Base-by-base conservation (phyloP, 2,113 vertebrate genomes). In the Typhlomys cinereus region DNA sequence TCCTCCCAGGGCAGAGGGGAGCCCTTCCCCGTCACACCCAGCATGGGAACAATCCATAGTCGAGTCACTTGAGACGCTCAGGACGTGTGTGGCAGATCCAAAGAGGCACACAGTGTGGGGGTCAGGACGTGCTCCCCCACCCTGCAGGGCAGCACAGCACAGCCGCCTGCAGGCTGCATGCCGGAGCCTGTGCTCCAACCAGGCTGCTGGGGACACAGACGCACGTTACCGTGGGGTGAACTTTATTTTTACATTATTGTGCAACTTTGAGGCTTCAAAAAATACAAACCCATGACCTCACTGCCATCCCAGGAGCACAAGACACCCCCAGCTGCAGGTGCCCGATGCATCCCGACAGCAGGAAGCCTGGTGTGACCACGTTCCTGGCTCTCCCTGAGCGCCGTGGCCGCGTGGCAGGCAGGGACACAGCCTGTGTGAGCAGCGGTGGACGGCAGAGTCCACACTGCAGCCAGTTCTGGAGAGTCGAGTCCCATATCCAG, bases 241-340 rank as follows among this genome's bases (percentile, higher is more conserved):
- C 96, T 98, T 97, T 94, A 96, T 97, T 96, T 98, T 98, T 97
- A 98, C 98, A 98, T 97, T 92, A 97, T 97, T 97, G 96, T 98
- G 98, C 97, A 98, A 97, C 97, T 98, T 98, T 97, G 97, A 98
- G 97, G 98, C 97, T 97, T 98, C 98, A 98, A 98, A 98, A 98
- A 98, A 94, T 97, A 98, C 97, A 98, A 98, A 98, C 95, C 98
- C 93, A 97, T 95, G 69, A 97, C 96, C 96, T 96, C 74, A 87
- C 62, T 95, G 94, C 98, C 97, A 98, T 98, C 98, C 98, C 98
- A 98, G 98, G 98, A 98, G 98, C 98, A 98, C n/a, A n/a, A n/a
- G n/a, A n/a, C n/a, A n/a, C n/a, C n/a, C n/a, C 93, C 93, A 93
- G 92, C 90, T 96, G 85, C 73, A 92, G 83, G 18, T 86, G 78